These are phyloP conservation scores for Pluvialis apricaria DNA, from an alignment of 2,113 vertebrate genomes.

Conservation along the genomic window DNA sequence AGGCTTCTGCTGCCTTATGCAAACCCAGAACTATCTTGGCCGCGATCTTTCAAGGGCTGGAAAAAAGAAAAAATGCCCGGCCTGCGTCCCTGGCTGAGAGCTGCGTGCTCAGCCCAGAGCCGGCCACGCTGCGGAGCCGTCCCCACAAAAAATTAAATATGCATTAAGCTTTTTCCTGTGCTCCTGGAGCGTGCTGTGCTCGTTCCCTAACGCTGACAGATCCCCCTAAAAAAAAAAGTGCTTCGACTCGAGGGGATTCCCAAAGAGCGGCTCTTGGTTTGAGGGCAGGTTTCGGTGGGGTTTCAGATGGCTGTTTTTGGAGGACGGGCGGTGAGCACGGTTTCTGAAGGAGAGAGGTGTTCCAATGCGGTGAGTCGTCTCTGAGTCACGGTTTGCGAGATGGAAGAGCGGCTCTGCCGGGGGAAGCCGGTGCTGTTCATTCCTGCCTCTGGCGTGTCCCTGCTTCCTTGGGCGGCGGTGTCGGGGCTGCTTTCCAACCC, in stretches of 20 bases:
- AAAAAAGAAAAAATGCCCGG: not conserved
- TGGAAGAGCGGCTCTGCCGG: not conserved
- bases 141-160: not conserved
- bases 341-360: not conserved
- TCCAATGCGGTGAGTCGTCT: not conserved
- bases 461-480: accelerated
- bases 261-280: accelerated
- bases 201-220: not conserved
- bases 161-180: not conserved
- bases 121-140: not conserved
- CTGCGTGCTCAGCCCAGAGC: not conserved
- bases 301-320: accelerated
- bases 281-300: not conserved
- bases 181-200: not conserved
- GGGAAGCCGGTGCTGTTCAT: not conserved
- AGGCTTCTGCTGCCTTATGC: not conserved
- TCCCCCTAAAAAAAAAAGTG: not conserved
- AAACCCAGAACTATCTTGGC: not conserved
- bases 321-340: accelerated
- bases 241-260: not conserved
- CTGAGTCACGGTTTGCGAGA: not conserved
- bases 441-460: not conserved
- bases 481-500: not conserved
- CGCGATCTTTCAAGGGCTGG: not conserved
- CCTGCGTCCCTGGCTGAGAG: not conserved